These are phyloP conservation scores for Eumacrocentrus americanus DNA, from an alignment of 2,888 invertebrate genomes.

Conservation along the genomic window DNA sequence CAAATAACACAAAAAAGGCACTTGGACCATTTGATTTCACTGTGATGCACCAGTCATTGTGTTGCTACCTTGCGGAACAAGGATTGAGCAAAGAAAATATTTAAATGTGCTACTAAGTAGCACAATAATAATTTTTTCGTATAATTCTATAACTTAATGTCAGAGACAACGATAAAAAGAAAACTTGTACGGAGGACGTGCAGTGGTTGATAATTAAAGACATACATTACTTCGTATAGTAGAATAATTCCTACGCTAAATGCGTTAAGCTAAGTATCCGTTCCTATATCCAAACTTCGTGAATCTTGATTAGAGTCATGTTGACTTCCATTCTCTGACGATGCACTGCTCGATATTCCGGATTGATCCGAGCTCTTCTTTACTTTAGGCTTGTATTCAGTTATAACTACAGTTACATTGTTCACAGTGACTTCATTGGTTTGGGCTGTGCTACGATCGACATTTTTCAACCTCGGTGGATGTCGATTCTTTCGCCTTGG, in stretches of 20 bases:
- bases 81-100: conserved; percentile 33
- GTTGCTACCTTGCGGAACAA: conserved; percentile 23
- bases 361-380: conserved; percentile 61
- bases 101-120: conserved; percentile 33
- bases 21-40: conserved; percentile 42
- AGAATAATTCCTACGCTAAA: conserved; percentile 32
- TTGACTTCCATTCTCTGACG: conserved; percentile 63
- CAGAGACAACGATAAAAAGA: conserved; percentile 27
- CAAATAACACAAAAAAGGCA: conserved; percentile 42
- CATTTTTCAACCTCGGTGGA: conserved; percentile 87
- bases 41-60: conserved; percentile 25
- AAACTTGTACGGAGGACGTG: conserved; percentile 24
- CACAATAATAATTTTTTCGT: conserved; percentile 41
- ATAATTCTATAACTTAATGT: conserved; percentile 23
- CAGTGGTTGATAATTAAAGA: conserved; percentile 40
- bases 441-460: conserved; percentile 90
- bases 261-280: conserved; percentile 53
- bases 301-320: conserved; percentile 64
- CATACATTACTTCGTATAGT: conserved; percentile 50
- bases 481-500: conserved; percentile 62
- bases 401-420: conserved; percentile 95
- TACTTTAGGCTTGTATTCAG: conserved; percentile 88
- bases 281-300: conserved; percentile 61
- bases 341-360: conserved; percentile 61
- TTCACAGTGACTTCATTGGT: conserved; percentile 96